Evolutionary conservation across 2,113 vertebrate species (phyloP).

Genomic region (Cyrtonyx montezumae): DNA sequence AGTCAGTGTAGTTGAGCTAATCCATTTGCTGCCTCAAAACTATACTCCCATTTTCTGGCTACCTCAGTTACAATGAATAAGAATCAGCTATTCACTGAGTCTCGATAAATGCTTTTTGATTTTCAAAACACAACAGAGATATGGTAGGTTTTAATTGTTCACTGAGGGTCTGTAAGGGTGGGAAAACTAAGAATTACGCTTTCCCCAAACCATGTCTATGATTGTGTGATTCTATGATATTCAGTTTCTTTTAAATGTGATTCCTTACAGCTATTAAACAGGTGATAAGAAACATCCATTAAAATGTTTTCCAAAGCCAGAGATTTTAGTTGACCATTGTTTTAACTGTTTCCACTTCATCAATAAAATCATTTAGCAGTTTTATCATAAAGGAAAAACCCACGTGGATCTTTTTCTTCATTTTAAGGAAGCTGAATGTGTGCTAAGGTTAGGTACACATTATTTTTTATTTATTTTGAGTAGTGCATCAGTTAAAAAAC

Average conservation of each 20-base stretch:
- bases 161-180: not conserved
- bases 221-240: not conserved
- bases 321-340: not conserved
- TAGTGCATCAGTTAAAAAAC: not conserved
- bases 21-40: slow-evolving; percentile 20
- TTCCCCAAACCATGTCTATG: no score
- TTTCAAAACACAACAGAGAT: not conserved
- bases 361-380: not conserved
- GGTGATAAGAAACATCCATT: not conserved
- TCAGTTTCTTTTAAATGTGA: not conserved
- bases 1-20: slow-evolving; percentile 31
- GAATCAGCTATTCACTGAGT: not conserved
- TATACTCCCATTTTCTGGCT: not conserved
- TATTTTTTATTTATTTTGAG: not conserved
- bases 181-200: not conserved
- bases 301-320: not conserved
- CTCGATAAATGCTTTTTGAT: not conserved
- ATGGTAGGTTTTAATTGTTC: not conserved
- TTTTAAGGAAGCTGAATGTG: not conserved
- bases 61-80: not conserved
- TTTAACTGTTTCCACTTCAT: not conserved
- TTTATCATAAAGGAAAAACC: not conserved
- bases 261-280: not conserved
- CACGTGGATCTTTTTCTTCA: not conserved
- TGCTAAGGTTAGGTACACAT: not conserved